Base-by-base conservation (phyloP, 2,888 invertebrate species). In the Drosophila cognata region DNA sequence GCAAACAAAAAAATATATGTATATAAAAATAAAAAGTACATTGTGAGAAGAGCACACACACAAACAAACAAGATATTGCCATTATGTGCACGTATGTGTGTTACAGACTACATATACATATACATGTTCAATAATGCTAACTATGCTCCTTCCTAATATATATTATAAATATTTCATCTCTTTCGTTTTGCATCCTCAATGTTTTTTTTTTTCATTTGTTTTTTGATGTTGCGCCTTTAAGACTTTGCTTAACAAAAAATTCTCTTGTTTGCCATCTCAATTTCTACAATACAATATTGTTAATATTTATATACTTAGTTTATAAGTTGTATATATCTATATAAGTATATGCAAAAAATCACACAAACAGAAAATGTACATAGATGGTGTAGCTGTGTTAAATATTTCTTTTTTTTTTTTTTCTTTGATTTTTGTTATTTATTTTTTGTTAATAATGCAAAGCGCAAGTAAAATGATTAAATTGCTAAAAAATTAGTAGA, bases 71-170 rank as follows among this genome's bases (percentile, higher is more conserved):
- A 36, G 61, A 74, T 70, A 64, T 61, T 81, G 81, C 50, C 62
- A 77, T 69, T 66, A 58, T 52, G 35, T 58, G 57, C 68, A 58
- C 62, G 52, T 50, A 59, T 67, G 62, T 71, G 70, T 58, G 60
- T 50, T 73, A 65, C 56, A 68, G 60, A 74, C 85, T 85, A 82
- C 73, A 56, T 38, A 71, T 80, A 57, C 79, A 88, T 78, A 79
- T 84, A 81, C 82, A 84, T 76, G 71, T 85, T 73, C 59, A 89
- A 86, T 88, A 86, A 89, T 89, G 84, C 85, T 86, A 86, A 86
- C 85, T 85, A 85, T 89, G 60, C 71, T 81, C 70, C 57, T 65
- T 58, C 21, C 61, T 72, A 77, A 41, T 31, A 58, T 36, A 53
- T 73, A 78, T 59, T 74, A 78, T 76, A 74, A 75, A 75, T 69